Conservation (phyloP, 1,140 invertebrate species). For the Heliconius eleuchia region DNA sequence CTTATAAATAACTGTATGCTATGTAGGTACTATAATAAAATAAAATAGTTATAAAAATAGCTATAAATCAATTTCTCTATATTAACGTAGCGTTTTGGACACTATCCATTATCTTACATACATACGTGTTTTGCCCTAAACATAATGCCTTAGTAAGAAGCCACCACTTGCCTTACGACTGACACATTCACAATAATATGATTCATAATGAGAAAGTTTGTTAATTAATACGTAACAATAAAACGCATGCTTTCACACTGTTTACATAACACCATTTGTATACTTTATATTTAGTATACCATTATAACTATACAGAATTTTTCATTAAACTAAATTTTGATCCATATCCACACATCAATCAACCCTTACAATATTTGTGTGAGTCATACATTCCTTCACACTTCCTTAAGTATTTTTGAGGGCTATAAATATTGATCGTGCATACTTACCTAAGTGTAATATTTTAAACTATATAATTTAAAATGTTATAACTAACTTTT, state of each 20-base stretch:
- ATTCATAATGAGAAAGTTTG: conserved; percentile 62
- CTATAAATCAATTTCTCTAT: not conserved
- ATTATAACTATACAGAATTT: not conserved
- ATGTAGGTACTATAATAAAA: not conserved
- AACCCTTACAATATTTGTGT: not conserved
- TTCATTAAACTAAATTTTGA: not conserved
- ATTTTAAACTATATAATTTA: no score
- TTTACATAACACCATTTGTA: not conserved
- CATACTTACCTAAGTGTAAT: no score
- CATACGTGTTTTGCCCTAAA: not conserved
- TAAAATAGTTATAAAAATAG: not conserved
- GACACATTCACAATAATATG: conserved; percentile 54
- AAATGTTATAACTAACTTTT: no score
- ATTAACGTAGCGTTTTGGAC: not conserved
- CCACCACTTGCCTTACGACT: conserved; percentile 45
- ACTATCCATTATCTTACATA: not conserved
- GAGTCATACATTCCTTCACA: not conserved
- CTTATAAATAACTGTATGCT: not conserved
- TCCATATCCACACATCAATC: not conserved
- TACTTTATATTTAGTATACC: not conserved
- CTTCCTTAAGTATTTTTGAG: not conserved
- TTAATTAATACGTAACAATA: conserved; percentile 42
- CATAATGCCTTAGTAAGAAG: not conserved
- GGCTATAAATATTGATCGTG: no score
- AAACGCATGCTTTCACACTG: not conserved